phyloP scores from a whole-genome alignment of 2,797 vertebrate species.

The Pseudochaenichthys georgianus region DNA sequence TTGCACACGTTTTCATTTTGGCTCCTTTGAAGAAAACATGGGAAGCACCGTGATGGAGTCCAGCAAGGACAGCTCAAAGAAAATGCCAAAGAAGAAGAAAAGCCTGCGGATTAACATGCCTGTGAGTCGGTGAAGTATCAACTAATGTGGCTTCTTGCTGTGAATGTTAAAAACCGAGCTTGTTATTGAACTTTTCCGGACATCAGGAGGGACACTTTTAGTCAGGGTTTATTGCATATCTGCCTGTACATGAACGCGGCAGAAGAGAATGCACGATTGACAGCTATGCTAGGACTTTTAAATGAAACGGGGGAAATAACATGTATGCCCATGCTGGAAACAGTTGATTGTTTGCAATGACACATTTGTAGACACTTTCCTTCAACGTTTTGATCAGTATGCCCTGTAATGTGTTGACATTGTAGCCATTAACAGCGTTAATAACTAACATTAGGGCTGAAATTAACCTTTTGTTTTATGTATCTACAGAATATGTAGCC shows the following conservation, averaged over 20 bases:
- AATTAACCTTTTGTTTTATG: not conserved
- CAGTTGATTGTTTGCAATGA: not conserved
- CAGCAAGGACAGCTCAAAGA: conserved; percentile 78
- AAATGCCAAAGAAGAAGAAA: conserved; percentile 81
- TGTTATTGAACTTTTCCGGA: not conserved
- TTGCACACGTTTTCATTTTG: not conserved
- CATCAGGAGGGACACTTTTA: not conserved
- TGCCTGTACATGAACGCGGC: not conserved
- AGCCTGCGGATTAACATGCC: conserved; percentile 85
- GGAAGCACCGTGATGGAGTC: conserved; percentile 87
- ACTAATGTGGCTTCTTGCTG: conserved; percentile 38
- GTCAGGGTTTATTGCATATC: conserved; percentile 7
- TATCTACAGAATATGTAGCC: no score
- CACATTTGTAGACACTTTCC: not conserved
- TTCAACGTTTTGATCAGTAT: not conserved
- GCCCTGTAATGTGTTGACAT: conserved; percentile 24
- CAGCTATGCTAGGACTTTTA: conserved; percentile 15
- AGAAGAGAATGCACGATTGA: conserved; percentile 43
- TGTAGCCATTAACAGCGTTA: conserved; percentile 13
- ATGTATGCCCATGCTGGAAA: not conserved
- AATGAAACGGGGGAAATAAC: not conserved
- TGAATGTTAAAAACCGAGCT: not conserved
- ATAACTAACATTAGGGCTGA: not conserved
- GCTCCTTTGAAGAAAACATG: conserved; percentile 64
- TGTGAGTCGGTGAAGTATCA: conserved; percentile 79